phyloP scores from a whole-genome alignment of 2,797 vertebrate species.

The Hapalemur alaotrensis region DNA sequence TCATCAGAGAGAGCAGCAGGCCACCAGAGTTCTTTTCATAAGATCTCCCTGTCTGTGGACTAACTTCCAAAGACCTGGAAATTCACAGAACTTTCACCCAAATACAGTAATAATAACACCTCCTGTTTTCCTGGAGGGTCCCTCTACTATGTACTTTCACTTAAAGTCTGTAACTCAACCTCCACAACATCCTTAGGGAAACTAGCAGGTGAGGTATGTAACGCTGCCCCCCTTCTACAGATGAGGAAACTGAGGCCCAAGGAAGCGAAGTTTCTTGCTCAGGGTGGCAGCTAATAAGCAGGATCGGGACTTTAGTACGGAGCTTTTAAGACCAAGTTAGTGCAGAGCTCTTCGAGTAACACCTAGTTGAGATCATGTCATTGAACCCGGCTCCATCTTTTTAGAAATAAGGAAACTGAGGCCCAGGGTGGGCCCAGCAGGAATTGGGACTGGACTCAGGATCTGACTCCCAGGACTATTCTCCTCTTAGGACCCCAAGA shows the following conservation, averaged over 20 bases:
- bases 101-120: not conserved
- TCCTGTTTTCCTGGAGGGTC: fast-evolving
- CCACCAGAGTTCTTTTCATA: not conserved
- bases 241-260: not conserved
- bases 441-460: not conserved
- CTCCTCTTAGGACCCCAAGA: not conserved
- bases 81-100: not conserved
- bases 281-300: not conserved
- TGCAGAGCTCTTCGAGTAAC: not conserved
- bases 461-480: not conserved
- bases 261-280: not conserved
- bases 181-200: not conserved
- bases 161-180: not conserved
- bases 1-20: not conserved
- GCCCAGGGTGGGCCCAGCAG: not conserved
- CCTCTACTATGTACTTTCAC: too few relatives aligned
- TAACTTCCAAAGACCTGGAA: not conserved
- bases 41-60: not conserved
- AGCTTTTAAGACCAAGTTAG: not conserved
- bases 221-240: not conserved
- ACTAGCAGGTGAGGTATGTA: not conserved
- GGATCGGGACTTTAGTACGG: not conserved
- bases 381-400: not conserved
- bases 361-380: fast-evolving
- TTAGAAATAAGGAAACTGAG: not conserved